A percentile compares a stretch with the other conserved stretches of the same genome.
Conservation (phyloP, 2,113 vertebrate genomes). For the Mesembrinibis cayennensis region DNA sequence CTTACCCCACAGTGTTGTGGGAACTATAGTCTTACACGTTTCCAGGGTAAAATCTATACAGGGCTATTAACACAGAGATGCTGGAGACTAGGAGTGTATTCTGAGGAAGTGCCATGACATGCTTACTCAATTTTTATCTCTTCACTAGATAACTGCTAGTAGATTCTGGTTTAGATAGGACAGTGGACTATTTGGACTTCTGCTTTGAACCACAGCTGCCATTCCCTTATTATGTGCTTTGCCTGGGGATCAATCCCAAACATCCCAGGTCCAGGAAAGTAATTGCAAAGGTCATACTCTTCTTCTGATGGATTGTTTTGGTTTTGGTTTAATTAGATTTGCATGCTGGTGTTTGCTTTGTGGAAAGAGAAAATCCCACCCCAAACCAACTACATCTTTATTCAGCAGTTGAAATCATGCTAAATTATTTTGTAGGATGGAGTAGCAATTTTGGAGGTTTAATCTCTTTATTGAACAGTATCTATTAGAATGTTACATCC, state of each 20-base stretch:
- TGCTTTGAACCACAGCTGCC: background rate
- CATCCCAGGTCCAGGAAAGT: background rate
- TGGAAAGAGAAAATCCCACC: background rate
- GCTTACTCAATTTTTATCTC: background rate
- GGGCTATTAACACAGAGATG: background rate
- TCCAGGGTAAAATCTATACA: background rate
- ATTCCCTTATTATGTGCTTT: background rate
- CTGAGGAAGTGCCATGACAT: background rate
- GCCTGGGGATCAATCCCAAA: background rate
- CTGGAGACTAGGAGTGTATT: background rate
- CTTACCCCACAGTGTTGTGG: no score
- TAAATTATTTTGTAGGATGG: background rate
- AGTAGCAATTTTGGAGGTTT: background rate
- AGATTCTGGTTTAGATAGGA: background rate
- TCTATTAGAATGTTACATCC: background rate
- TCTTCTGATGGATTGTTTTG: background rate
- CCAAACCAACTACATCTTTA: background rate
- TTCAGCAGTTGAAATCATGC: background rate
- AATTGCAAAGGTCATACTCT: background rate
- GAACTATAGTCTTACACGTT: background rate
- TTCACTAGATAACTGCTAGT: background rate
- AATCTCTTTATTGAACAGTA: background rate
- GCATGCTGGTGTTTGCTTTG: background rate
- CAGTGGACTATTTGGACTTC: background rate
- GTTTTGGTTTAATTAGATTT: background rate